These are phyloP conservation scores for Myotis daubentonii DNA, from an alignment of 2,797 vertebrate genomes.

Conservation along the genomic window DNA sequence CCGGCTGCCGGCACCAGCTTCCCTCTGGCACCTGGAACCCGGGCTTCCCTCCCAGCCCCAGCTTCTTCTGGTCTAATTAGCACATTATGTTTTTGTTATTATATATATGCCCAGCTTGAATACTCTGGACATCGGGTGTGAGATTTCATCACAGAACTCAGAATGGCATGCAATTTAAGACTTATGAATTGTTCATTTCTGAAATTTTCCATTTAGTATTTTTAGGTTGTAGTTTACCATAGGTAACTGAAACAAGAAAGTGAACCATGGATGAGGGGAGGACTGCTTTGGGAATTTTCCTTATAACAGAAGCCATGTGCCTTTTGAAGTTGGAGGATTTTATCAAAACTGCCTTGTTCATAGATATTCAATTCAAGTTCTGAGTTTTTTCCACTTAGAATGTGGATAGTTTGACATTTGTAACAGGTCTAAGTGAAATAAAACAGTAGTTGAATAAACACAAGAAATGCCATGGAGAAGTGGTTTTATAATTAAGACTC, in stretches of 20 bases:
- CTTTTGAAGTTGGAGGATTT: slow-evolving; percentile 32
- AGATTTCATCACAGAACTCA: background rate
- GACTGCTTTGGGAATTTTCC: slow-evolving; percentile 1
- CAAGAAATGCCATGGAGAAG: background rate
- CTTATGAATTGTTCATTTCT: background rate
- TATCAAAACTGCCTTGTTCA: slow-evolving; percentile 3
- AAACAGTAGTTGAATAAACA: slow-evolving; percentile 51
- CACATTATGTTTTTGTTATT: too few relatives aligned
- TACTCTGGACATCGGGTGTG: too few relatives aligned
- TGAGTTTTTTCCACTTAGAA: slow-evolving; percentile 43
- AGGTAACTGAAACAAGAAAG: background rate
- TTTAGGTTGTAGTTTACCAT: background rate
- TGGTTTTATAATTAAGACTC: background rate
- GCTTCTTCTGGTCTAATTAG: too few relatives aligned
- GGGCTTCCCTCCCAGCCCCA: too few relatives aligned
- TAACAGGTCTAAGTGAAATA: slow-evolving; percentile 63
- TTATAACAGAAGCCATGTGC: background rate
- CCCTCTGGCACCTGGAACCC: too few relatives aligned
- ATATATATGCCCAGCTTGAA: background rate
- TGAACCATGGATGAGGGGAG: background rate
- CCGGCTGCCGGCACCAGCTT: too few relatives aligned
- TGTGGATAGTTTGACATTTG: slow-evolving; percentile 62
- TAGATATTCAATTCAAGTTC: background rate
- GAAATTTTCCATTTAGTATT: background rate
- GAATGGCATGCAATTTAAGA: background rate